phyloP scores from a whole-genome alignment of 2,797 vertebrate species.

The Sebastes jordani region DNA sequence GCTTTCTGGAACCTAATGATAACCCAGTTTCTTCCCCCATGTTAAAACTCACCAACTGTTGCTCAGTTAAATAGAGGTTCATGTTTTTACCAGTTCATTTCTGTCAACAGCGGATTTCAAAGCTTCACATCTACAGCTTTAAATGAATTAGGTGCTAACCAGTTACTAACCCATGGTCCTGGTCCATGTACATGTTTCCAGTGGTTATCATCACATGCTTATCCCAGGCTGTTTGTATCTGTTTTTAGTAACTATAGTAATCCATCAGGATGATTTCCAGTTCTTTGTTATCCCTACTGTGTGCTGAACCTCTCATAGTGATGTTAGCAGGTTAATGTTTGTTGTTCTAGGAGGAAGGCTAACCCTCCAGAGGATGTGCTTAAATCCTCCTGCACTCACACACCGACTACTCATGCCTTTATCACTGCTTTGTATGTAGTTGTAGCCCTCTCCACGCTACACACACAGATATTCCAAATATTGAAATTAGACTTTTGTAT shows the following conservation, averaged over 20 bases:
- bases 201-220: not conserved
- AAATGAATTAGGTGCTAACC: not conserved
- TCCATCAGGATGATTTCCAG: not conserved
- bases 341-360: conserved; percentile 4
- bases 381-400: conserved; percentile 10
- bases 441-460: not conserved
- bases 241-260: not conserved
- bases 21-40: not conserved
- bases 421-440: not conserved
- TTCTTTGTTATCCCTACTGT: not conserved
- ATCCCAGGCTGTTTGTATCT: not conserved
- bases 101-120: not conserved
- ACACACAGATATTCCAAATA: not conserved
- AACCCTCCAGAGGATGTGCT: not conserved
- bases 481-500: not conserved
- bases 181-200: not conserved
- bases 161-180: not conserved
- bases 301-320: not conserved
- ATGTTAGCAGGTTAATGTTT: conserved; percentile 1
- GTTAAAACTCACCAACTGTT: not conserved
- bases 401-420: not conserved
- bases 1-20: not conserved
- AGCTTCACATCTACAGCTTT: not conserved
- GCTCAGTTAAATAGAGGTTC: not conserved
- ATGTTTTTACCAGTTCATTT: not conserved